Evolutionary conservation across 64 coral and sea anemone species (phyloP), one percentile per base, ranked within the genome.

Genomic region (Stichodactyla helianthus): DNA sequence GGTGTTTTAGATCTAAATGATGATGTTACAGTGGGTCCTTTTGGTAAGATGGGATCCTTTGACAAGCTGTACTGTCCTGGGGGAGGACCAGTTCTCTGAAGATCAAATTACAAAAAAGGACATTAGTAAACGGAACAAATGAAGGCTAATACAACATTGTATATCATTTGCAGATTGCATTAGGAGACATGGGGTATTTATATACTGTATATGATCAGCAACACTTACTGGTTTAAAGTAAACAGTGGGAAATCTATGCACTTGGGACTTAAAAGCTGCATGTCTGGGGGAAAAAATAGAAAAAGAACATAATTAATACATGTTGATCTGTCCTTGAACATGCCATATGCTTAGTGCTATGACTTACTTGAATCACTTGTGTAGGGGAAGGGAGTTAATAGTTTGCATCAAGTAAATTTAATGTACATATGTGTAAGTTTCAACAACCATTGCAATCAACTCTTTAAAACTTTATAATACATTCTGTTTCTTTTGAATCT

Each of bases 1-100:
- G 93, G 97, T 58, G 97, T 99, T 82, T 27, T 99, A 60, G 97
- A 99, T 85, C 93, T 99, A 61, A 99, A 99, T 55, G 97, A 94
- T 17, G 97, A 99, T 83, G 97, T 92, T 52, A 99, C 77, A 13
- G 86, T 87, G 13, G 90, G 87, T 52, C 93, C 90, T 82, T 89
- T 99, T 15, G 97, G 97, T 26, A 99, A 65, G 31, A 94, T 92
- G 12, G 90, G 81, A 68, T 99, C 93, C 31, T 99, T 99, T 60
- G 97, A 99, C 11, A 94, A 71, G 63, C 88, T 90, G 79, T 99
- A 99, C 79, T 99, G 93, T 11, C 97, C 97, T 11, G 97, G 97
- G 16, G 93, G 93, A 12, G 97, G 97, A 53, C 97, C 97, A 77
- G 81, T 52, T 95, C 85, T 99, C 97, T 99, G 82, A 0, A 25